Conservation (phyloP, 2,797 vertebrate species). For the Podargus strigoides region DNA sequence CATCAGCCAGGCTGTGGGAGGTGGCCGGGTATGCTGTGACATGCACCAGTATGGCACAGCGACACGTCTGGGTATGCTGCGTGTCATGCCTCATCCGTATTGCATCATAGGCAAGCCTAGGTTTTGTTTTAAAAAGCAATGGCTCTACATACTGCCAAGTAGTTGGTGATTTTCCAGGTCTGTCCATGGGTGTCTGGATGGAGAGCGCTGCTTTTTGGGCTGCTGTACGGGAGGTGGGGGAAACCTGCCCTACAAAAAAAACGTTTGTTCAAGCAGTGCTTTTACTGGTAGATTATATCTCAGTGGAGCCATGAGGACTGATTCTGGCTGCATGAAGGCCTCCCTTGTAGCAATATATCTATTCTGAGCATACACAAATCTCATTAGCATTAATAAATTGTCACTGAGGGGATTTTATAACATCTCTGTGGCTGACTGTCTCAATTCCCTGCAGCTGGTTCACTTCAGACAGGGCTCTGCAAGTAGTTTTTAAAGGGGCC, state of each 20-base stretch:
- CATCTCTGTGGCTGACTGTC: background rate
- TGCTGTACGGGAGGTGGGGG: background rate
- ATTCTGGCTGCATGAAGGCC: background rate
- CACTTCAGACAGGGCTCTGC: background rate
- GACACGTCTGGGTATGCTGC: rapidly evolving
- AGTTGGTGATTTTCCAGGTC: background rate
- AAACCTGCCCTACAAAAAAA: background rate
- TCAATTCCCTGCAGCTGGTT: background rate
- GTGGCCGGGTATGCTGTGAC: rapidly evolving
- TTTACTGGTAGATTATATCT: conserved; percentile 34
- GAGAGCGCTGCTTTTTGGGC: background rate
- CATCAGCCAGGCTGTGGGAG: rapidly evolving
- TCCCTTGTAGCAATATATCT: conserved; percentile 33
- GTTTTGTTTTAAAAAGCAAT: background rate
- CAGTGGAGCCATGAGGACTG: background rate
- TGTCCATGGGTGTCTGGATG: background rate
- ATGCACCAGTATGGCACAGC: rapidly evolving
- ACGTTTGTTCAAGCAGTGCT: background rate
- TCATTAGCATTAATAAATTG: conserved; percentile 43
- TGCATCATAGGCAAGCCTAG: rapidly evolving
- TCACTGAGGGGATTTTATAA: conserved; percentile 11
- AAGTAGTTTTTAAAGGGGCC: background rate
- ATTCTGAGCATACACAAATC: background rate
- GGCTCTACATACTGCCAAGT: background rate
- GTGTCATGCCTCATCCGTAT: rapidly evolving